Base-by-base conservation (phyloP, 2,113 vertebrate species). In the Morone saxatilis region DNA sequence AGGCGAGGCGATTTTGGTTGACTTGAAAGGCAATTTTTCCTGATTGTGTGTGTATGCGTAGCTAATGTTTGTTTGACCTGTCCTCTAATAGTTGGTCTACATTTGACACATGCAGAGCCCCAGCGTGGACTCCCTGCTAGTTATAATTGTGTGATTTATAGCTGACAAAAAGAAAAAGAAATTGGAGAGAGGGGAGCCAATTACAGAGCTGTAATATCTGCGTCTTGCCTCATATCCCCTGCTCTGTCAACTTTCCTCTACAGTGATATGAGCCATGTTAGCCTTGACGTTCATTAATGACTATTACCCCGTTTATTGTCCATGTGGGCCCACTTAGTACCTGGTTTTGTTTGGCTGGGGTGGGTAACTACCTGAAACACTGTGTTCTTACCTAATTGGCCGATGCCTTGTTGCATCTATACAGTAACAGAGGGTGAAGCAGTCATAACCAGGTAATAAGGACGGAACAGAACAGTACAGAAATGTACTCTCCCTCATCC, bases 81-180 rank as follows among this genome's bases (percentile, higher is more conserved):
- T 36, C 40, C 10, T 74, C 65, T 65, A 36, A 76, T 2, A 45
- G 36, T 16, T 9, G 72, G 47, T 50, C 67, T 72, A 50, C 63
- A 40, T 79, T 69, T 76, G 61, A 76, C 69, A 76, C 69, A n/a
- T 47, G 75, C 72, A 48, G 10, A 68, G 53, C 38, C 62, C n/a
- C 36, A 5, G 53, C 47, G 13, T n/a, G 60, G 43, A 51, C 57
- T 57, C 31, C 40, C 43, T n/a, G 41, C 63, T 45, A 16, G 51
- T 71, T 76, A 48, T 80, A 83, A 86, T 59, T 71, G 41, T 74
- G 40, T 89, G 87, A 94, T 91, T 92, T 85, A 91, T 80, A 63
- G 66, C 57, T 71, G 70, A 72, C 59, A 60, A 66, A 78, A 76
- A 73, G n/a, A 60, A 51, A 79, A 72, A 22, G n/a, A 53, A 40